Percentiles rank a stretch among this genome's conserved stretches.
These are phyloP conservation scores for Stylophora pistillata DNA, from an alignment of 64 coral and sea anemone genomes.

Conservation along the genomic window DNA sequence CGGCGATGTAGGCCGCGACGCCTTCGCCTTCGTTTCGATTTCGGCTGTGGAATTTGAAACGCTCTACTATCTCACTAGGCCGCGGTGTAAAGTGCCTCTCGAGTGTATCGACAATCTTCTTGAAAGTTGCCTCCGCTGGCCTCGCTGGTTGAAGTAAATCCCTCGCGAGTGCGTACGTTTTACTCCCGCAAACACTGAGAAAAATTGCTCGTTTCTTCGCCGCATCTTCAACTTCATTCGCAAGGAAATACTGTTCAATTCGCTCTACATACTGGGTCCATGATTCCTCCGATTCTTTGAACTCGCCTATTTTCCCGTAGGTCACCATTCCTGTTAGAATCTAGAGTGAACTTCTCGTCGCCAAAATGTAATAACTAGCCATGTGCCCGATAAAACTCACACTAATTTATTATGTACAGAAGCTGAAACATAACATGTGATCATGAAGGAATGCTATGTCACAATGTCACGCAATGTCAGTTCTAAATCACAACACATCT, in stretches of 20 bases:
- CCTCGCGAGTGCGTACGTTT: slow-evolving; percentile 54
- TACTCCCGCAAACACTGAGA: slow-evolving; percentile 67
- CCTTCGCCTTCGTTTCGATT: slow-evolving; percentile 9
- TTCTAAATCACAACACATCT: no score
- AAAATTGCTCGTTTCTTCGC: slow-evolving; percentile 40
- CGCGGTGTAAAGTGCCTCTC: no score
- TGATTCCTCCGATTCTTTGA: slow-evolving; percentile 16
- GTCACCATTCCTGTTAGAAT: neutral
- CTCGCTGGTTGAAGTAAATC: slow-evolving; percentile 50
- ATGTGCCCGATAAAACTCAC: no score
- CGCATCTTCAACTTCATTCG: slow-evolving; percentile 35
- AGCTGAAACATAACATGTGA: no score
- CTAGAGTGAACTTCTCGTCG: no score
- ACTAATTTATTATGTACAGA: no score
- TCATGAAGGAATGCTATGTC: no score
- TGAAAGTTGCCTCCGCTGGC: slow-evolving; percentile 13
- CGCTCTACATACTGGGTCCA: slow-evolving; percentile 57
- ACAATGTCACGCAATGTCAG: no score
- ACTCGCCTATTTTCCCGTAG: slow-evolving; percentile 19
- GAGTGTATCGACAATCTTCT: slow-evolving; percentile 15
- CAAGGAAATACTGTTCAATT: slow-evolving; percentile 38
- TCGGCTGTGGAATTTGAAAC: slow-evolving; percentile 69
- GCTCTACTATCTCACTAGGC: slow-evolving; percentile 30
- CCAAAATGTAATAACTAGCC: no score
- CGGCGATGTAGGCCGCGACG: slow-evolving; percentile 31